phyloP scores from a whole-genome alignment of 2,113 vertebrate genomes.

The Pardalotus punctatus region DNA sequence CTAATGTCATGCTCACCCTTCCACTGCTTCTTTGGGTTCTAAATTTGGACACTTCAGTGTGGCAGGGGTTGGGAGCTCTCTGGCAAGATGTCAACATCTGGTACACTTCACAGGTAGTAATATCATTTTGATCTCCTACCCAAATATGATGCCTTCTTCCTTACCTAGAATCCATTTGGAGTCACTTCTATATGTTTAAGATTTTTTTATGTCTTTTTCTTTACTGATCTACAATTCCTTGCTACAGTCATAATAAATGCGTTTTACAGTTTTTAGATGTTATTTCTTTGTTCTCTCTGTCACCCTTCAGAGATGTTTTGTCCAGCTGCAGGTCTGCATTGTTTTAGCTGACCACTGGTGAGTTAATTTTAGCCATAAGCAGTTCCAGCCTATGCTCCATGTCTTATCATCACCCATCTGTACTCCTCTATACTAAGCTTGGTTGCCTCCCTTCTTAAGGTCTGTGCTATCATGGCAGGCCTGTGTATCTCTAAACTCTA shows the following conservation, averaged over 20 bases:
- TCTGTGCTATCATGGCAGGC: background rate
- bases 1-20: background rate
- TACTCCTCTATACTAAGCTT: background rate
- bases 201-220: background rate
- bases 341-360: background rate
- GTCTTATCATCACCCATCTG: background rate
- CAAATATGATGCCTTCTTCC: background rate
- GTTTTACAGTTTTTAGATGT: background rate
- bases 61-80: accelerated
- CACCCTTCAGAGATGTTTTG: background rate
- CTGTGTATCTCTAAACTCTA: background rate
- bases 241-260: background rate
- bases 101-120: background rate
- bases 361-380: background rate
- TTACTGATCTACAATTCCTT: background rate
- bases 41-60: background rate
- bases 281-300: background rate
- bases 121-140: background rate
- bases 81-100: background rate
- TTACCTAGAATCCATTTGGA: background rate
- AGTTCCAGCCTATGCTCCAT: background rate
- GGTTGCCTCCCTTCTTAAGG: background rate
- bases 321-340: background rate
- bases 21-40: background rate
- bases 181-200: background rate